Conservation (phyloP, 1,140 invertebrate species). For the Lordiphosa stackelbergi region DNA sequence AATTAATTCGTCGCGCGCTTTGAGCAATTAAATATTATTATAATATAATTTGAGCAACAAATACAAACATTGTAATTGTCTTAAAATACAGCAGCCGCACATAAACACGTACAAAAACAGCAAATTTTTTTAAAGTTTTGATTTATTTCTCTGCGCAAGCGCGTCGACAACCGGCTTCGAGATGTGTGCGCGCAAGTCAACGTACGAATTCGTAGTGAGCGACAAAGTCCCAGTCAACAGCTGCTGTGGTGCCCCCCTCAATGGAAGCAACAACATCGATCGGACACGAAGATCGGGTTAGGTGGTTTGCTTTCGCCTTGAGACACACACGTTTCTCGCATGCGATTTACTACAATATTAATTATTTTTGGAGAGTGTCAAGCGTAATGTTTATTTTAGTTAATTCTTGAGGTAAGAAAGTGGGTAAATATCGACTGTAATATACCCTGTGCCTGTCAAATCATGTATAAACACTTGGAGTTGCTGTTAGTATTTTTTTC, state of each 20-base stretch:
- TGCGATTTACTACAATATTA: background rate
- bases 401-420: too few species aligned
- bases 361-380: background rate
- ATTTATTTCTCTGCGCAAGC: conserved; percentile 50
- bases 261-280: conserved; percentile 9
- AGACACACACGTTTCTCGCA: conserved; percentile 4
- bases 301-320: conserved; percentile 8
- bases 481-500: too few species aligned
- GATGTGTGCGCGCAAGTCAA: conserved; percentile 58
- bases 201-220: conserved; percentile 75
- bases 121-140: conserved; percentile 16
- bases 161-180: conserved; percentile 44
- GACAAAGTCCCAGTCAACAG: conserved; percentile 23
- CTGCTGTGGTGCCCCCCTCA: background rate
- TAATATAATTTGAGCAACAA: too few species aligned
- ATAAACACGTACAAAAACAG: too few species aligned
- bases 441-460: too few species aligned
- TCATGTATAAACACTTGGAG: too few species aligned
- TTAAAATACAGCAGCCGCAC: too few species aligned
- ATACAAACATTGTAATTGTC: too few species aligned
- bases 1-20: too few species aligned
- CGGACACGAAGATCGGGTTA: conserved; percentile 22
- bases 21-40: background rate
- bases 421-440: too few species aligned
- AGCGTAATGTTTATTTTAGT: too few species aligned